phyloP scores from a whole-genome alignment of 2,797 vertebrate genomes.

The Coregonus suidteri region DNA sequence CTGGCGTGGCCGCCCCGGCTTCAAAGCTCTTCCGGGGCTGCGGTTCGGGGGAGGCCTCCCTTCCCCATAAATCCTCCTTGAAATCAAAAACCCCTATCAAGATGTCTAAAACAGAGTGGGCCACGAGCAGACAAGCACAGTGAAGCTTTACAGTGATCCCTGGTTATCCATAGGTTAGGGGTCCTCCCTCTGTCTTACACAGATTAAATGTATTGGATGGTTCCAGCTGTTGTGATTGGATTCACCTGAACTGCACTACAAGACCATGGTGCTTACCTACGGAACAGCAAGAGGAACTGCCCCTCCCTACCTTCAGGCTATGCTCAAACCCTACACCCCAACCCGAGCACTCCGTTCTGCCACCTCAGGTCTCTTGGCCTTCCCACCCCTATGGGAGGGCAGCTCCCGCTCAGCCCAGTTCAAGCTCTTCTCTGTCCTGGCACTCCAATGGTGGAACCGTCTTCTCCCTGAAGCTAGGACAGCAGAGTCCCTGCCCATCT shows the following conservation, averaged over 20 bases:
- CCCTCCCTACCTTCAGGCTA: too few relatives aligned
- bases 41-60: slow-evolving; percentile 28
- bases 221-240: not conserved
- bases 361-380: too few relatives aligned
- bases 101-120: slow-evolving; percentile 35
- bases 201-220: not conserved
- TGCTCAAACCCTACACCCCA: too few relatives aligned
- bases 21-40: slow-evolving; percentile 39
- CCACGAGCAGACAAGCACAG: slow-evolving; percentile 16
- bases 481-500: too few relatives aligned
- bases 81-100: slow-evolving; percentile 44
- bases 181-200: not conserved
- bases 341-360: too few relatives aligned
- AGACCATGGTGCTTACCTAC: too few relatives aligned
- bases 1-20: slow-evolving; percentile 22
- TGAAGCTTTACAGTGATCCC: slow-evolving; percentile 25
- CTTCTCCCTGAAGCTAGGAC: too few relatives aligned
- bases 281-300: too few relatives aligned
- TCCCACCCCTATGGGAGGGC: too few relatives aligned
- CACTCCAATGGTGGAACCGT: too few relatives aligned
- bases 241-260: not conserved
- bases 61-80: slow-evolving; percentile 45
- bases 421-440: too few relatives aligned
- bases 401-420: too few relatives aligned
- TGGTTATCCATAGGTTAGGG: slow-evolving; percentile 20